These are phyloP conservation scores for Mycogona germanica DNA, from an alignment of 2,888 invertebrate species.

Conservation along the genomic window DNA sequence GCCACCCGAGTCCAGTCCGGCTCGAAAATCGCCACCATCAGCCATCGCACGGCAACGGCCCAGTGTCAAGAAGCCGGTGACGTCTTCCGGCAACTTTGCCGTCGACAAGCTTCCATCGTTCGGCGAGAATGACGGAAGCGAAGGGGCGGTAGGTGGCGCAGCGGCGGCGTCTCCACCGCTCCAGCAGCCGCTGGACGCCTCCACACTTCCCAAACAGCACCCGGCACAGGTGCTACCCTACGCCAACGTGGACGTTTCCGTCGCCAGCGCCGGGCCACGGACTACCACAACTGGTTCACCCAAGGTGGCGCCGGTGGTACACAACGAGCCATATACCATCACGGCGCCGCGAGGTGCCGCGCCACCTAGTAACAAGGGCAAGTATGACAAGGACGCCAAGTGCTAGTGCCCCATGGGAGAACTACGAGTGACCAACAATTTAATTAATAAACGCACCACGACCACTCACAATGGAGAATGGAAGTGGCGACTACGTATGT, in stretches of 20 bases:
- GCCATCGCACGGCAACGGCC: slow-evolving; percentile 17
- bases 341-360: slow-evolving; percentile 9
- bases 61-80: slow-evolving; percentile 6
- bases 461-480: too few relatives aligned
- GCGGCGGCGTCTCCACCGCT: slow-evolving; percentile 19
- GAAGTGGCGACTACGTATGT: too few relatives aligned
- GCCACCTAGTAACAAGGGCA: slow-evolving; percentile 1
- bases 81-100: neutral
- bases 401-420: too few relatives aligned
- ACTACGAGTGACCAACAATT: too few relatives aligned
- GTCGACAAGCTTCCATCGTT: neutral
- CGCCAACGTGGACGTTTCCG: slow-evolving; percentile 12
- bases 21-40: slow-evolving; percentile 14
- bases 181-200: slow-evolving; percentile 35
- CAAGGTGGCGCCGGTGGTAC: neutral
- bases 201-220: slow-evolving; percentile 20
- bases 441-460: too few relatives aligned
- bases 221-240: slow-evolving; percentile 7
- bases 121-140: slow-evolving; percentile 17
- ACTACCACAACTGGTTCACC: neutral
- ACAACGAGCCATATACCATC: slow-evolving; percentile 6
- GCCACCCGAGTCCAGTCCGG: slow-evolving; percentile 12
- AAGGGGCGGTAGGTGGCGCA: slow-evolving; percentile 17
- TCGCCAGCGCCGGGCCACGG: neutral
- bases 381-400: neutral